These are phyloP conservation scores for Miltochrista miniata DNA, from an alignment of 2,888 invertebrate species.

Conservation along the genomic window DNA sequence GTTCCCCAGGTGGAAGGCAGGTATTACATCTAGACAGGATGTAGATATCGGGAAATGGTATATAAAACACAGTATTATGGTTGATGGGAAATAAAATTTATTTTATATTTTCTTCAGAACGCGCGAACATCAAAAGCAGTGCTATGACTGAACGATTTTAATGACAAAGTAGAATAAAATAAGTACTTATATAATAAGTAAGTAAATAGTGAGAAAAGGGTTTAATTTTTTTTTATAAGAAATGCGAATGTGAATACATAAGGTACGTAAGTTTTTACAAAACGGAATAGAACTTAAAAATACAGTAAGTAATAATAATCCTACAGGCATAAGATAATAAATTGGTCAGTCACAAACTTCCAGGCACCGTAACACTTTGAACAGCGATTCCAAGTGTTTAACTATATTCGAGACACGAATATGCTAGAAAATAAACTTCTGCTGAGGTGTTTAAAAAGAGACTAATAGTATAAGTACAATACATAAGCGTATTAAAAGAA, in stretches of 20 bases:
- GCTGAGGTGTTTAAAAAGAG: too few relatives aligned
- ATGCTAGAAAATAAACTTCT: too few relatives aligned
- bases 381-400: too few relatives aligned
- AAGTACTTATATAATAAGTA: background rate
- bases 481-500: too few relatives aligned
- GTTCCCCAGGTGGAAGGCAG: too few relatives aligned
- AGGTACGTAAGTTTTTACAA: background rate
- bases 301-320: background rate
- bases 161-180: background rate
- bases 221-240: background rate
- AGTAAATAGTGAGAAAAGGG: background rate
- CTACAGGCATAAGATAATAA: background rate
- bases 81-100: background rate
- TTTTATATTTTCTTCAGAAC: background rate
- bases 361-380: background rate
- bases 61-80: background rate
- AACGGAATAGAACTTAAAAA: background rate
- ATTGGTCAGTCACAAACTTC: background rate
- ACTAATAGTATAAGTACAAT: too few relatives aligned
- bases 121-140: slow-evolving; percentile 25
- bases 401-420: too few relatives aligned
- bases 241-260: background rate
- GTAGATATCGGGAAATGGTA: background rate
- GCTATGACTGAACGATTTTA: background rate
- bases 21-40: too few relatives aligned